A percentile compares a stretch with the other conserved stretches of the same genome.
phyloP scores from a whole-genome alignment of 1,140 invertebrate species.

The Octopus bimaculoides region DNA sequence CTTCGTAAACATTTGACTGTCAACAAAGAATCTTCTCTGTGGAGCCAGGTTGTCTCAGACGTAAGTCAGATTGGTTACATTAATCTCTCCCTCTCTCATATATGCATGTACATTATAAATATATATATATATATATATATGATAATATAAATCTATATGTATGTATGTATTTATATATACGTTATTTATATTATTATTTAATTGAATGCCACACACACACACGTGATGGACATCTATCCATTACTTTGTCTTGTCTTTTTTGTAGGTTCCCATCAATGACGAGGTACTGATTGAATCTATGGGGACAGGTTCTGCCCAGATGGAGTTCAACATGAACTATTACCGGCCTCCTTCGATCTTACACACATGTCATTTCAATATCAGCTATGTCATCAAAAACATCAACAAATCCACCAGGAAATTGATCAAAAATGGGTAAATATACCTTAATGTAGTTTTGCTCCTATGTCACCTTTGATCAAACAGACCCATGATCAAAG shows the following conservation, averaged over 20 bases:
- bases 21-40: neutral
- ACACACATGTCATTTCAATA: too few relatives aligned
- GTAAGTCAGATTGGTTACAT: neutral
- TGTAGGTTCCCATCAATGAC: neutral
- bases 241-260: neutral
- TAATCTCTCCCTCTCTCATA: neutral
- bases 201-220: neutral
- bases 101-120: neutral
- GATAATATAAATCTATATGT: too few relatives aligned
- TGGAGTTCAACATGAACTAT: neutral
- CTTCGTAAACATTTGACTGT: neutral
- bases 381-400: too few relatives aligned
- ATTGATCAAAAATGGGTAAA: too few relatives aligned
- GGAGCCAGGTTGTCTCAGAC: neutral
- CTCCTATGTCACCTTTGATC: too few relatives aligned
- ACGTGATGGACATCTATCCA: too few relatives aligned
- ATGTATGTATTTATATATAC: neutral
- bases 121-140: neutral
- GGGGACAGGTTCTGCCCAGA: neutral
- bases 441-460: too few relatives aligned
- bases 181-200: neutral
- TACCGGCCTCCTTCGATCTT: neutral
- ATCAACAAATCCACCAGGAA: too few relatives aligned
- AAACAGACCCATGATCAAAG: too few relatives aligned
- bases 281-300: neutral